Evolutionary conservation across 1,140 invertebrate genomes (phyloP).

Genomic region (Drosophila leontia): DNA sequence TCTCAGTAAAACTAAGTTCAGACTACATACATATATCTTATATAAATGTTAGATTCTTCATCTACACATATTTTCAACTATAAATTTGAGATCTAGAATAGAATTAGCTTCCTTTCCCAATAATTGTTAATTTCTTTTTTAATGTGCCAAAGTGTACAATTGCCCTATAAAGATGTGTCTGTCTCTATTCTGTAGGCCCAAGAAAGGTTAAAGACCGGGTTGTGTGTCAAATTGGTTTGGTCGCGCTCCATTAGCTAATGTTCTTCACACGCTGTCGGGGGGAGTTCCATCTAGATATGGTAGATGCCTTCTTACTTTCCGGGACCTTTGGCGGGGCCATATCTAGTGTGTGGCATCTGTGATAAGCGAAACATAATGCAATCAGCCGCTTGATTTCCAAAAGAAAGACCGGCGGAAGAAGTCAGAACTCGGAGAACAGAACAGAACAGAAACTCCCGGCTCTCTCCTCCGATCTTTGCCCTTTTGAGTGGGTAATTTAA

Average conservation of each 20-base stretch:
- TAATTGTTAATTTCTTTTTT: slow-evolving; percentile 11
- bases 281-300: slow-evolving; percentile 13
- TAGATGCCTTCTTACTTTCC: slow-evolving; percentile 13
- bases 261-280: slow-evolving; percentile 40
- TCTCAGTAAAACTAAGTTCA: not conserved
- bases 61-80: no score
- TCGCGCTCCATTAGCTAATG: slow-evolving; percentile 50
- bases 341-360: slow-evolving; percentile 57
- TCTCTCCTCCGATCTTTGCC: slow-evolving; percentile 28
- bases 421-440: slow-evolving; percentile 7
- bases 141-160: slow-evolving; percentile 8
- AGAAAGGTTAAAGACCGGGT: slow-evolving; percentile 17
- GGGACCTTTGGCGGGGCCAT: slow-evolving; percentile 25
- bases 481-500: slow-evolving; percentile 67
- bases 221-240: slow-evolving; percentile 33
- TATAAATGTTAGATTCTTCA: not conserved
- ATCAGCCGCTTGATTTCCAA: slow-evolving; percentile 56
- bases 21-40: not conserved
- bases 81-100: not conserved
- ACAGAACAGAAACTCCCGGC: slow-evolving; percentile 9
- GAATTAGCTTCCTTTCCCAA: slow-evolving; percentile 1
- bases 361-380: slow-evolving; percentile 57
- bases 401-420: slow-evolving; percentile 6
- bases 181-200: not conserved
- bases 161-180: slow-evolving; percentile 12